Conservation (phyloP, 2,888 invertebrate genomes). For the Nemotelus pantherinus region DNA sequence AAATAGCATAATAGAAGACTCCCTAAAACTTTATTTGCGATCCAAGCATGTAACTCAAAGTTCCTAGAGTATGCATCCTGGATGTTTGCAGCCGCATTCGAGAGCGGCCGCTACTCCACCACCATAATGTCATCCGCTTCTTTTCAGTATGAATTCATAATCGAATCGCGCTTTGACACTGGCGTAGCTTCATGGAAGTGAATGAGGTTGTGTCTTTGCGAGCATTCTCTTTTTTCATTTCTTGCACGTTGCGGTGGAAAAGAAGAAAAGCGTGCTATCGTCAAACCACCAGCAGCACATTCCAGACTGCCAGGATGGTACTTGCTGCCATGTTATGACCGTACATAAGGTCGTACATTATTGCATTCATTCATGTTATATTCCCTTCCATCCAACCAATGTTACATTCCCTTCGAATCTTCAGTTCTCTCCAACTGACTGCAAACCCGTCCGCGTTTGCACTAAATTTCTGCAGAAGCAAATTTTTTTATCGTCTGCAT, state of each 20-base stretch:
- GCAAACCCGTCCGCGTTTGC: too few relatives aligned
- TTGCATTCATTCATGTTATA: too few relatives aligned
- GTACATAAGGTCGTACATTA: too few relatives aligned
- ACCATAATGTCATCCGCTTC: neutral
- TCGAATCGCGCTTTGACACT: conserved; percentile 28
- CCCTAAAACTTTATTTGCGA: conserved; percentile 35
- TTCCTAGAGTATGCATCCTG: neutral
- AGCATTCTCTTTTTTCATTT: neutral
- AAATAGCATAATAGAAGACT: conserved; percentile 46
- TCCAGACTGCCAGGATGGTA: neutral
- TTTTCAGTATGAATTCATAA: neutral
- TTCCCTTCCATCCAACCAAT: too few relatives aligned
- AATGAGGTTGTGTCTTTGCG: conserved; percentile 12
- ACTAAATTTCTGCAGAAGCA: neutral
- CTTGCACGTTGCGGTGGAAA: neutral
- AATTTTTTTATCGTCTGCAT: neutral
- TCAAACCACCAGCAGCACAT: conserved; percentile 1
- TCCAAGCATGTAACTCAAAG: neutral
- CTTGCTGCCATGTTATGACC: neutral
- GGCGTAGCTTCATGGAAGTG: conserved; percentile 1
- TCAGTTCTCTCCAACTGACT: too few relatives aligned
- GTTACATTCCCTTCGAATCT: too few relatives aligned
- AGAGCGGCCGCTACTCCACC: neutral
- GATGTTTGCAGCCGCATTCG: neutral
- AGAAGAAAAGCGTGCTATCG: neutral